Percentiles rank a stretch among this genome's conserved stretches.
Conservation (phyloP, 1,140 invertebrate species). For the Trigoniulus corallinus region DNA sequence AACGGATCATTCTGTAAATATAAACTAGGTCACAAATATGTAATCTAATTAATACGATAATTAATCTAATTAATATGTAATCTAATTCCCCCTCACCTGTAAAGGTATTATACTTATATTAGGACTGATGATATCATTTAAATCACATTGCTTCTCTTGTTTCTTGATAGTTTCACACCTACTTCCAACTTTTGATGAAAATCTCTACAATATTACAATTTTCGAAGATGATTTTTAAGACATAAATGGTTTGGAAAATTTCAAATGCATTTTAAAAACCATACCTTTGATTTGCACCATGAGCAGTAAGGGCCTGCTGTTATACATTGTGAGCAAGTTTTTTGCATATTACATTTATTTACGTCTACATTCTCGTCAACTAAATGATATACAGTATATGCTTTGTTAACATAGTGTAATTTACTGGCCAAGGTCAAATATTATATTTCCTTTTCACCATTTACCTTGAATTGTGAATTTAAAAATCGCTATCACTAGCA, state of each 20-base stretch:
- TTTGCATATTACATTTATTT: no score
- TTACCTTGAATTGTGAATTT: no score
- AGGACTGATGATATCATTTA: background rate
- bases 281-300: background rate
- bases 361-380: no score
- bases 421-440: no score
- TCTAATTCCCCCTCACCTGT: background rate
- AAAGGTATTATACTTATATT: background rate
- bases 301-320: background rate
- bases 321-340: background rate
- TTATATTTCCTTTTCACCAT: no score
- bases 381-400: no score
- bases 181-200: background rate
- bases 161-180: background rate
- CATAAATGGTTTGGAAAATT: background rate
- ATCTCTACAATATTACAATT: background rate
- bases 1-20: background rate
- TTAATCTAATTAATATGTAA: background rate
- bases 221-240: background rate
- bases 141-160: background rate
- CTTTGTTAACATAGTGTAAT: no score
- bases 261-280: background rate
- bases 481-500: no score
- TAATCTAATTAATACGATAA: background rate
- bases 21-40: background rate